Evolutionary conservation across 2,888 invertebrate genomes (phyloP).

Genomic region (Lycaena phlaeas): DNA sequence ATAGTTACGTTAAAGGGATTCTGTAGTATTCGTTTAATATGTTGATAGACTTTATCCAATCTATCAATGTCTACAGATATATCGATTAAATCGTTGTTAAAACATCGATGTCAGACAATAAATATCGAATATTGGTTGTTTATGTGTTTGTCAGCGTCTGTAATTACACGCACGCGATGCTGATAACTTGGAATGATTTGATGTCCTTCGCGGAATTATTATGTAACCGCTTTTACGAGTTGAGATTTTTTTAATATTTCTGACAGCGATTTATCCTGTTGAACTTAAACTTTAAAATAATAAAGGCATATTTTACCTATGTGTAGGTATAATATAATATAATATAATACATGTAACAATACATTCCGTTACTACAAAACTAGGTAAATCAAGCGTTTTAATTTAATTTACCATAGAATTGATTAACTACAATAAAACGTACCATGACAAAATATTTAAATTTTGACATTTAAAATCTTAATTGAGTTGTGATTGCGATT

Average conservation of each 20-base stretch:
- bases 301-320: no score
- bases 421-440: not conserved
- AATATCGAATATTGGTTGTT: conserved; percentile 4
- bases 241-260: not conserved
- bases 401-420: not conserved
- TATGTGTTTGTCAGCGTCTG: not conserved
- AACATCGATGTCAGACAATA: not conserved
- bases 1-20: no score
- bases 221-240: conserved; percentile 10
- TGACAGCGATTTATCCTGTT: no score
- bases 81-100: conserved; percentile 1
- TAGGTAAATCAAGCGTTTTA: not conserved
- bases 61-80: no score
- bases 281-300: no score
- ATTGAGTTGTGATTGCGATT: not conserved
- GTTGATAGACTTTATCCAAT: no score
- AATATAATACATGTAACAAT: no score
- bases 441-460: conserved; percentile 10
- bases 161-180: conserved; percentile 6
- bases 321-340: no score
- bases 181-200: conserved; percentile 12
- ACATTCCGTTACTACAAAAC: no score
- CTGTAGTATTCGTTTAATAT: no score
- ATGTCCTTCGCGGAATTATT: conserved; percentile 17
- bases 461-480: conserved; percentile 12